Evolutionary conservation across 37 sponge, comb jelly and placozoan genomes (phyloP).

Genomic region (Halisarca cf. caerulea): DNA sequence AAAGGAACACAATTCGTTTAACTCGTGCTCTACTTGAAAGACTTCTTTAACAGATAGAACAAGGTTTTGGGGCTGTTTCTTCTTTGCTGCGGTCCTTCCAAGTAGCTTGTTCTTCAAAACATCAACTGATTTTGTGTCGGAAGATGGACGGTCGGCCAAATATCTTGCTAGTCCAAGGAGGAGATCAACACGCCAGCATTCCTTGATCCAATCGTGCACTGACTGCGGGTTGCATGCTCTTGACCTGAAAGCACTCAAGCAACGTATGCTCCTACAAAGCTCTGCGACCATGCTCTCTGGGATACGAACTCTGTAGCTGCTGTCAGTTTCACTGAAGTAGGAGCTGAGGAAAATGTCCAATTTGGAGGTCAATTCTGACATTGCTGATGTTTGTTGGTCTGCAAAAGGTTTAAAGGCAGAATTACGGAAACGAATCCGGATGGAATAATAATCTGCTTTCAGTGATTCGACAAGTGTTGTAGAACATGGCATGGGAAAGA

Average conservation of each 20-base stretch:
- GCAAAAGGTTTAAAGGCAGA: neutral
- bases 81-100: neutral
- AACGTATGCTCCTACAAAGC: neutral
- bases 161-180: neutral
- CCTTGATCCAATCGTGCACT: conserved; percentile 9
- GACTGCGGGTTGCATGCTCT: neutral
- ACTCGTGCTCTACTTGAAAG: neutral
- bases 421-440: neutral
- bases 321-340: too few relatives aligned
- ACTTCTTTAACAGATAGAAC: neutral
- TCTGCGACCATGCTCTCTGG: neutral
- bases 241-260: neutral
- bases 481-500: too few relatives aligned
- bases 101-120: neutral
- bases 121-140: too few relatives aligned
- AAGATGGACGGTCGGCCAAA: neutral
- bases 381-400: neutral
- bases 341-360: too few relatives aligned
- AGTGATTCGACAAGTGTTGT: too few relatives aligned
- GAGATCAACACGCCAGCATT: neutral
- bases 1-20: neutral
- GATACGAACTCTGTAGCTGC: neutral
- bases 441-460: too few relatives aligned
- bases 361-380: neutral
- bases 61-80: neutral